Evolutionary conservation across 2,888 invertebrate species (phyloP), one percentile per base, ranked within the genome.

Genomic region (Erebia epiphron): DNA sequence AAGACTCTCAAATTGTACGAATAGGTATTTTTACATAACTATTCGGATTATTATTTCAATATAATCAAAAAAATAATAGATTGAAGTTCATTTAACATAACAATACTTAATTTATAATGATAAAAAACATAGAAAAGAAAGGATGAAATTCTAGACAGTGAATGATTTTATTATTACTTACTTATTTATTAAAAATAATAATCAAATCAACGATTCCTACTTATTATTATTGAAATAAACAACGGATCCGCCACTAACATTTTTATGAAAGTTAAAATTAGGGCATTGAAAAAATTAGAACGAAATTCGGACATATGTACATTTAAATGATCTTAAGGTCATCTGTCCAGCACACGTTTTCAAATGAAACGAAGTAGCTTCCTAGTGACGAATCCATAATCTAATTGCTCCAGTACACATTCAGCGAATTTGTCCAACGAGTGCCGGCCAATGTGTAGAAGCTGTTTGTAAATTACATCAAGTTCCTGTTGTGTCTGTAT

Each of bases 1-100:
- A 11, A 60, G 21, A 56, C 21, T 56, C 4, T 21, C 13, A 21
- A 3, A 41, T 60, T 60, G 60, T 60, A 60, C 60, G 60, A 60
- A 35, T 41, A 11, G 35, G 7, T 35, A 35, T 60, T 41, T 41
- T 43, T 11, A 16, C 2, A 18, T 57, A 56, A n/a, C n/a, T 16
- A 26, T 26, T 26, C 14, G 14, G 14, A 13, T 26, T 14, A 14
- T 10, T n/a, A n/a, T 50, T 14, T n/a, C n/a, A 18, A n/a, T 50
- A 54, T 10, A 16, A 54, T 10, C 10, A 54, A 10, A 16, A 54
- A 54, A 10, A 54, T 18, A 16, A 9, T 16, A 52, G 2, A 52
- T 52, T 52, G n/a, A 18, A 54, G 1, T 54, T 18, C 16, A 54
- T 54, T 54, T 18, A 16, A 10, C 16, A 16, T 54, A 2, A n/a